Evolutionary conservation across 2,888 invertebrate species (phyloP).

Genomic region (Psococerastis gibbosa): DNA sequence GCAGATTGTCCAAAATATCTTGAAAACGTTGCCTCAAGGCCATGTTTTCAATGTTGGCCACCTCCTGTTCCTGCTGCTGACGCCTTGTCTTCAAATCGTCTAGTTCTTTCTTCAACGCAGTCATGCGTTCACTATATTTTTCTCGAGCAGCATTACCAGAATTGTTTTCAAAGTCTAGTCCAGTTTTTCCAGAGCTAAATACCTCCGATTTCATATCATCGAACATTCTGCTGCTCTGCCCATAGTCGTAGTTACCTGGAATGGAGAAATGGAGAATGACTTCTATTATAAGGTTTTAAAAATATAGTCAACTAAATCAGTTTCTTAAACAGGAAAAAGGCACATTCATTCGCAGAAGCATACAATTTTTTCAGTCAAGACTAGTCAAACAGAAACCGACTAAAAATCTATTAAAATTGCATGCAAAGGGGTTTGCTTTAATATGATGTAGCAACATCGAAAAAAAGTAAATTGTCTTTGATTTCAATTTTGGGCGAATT

Average conservation of each 20-base stretch:
- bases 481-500: too few species aligned
- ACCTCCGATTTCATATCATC: constrained; percentile 1
- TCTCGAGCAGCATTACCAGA: background rate
- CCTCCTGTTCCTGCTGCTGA: constrained; percentile 62
- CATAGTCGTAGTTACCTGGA: constrained; percentile 20
- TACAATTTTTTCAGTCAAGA: too few species aligned
- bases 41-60: constrained; percentile 67
- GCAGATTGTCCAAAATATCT: constrained; percentile 56
- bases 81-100: constrained; percentile 53
- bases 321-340: too few species aligned
- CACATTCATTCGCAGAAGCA: too few species aligned
- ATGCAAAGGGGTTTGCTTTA: too few species aligned
- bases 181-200: background rate
- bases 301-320: too few species aligned
- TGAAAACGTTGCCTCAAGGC: constrained; percentile 67
- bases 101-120: constrained; percentile 51
- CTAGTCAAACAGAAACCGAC: too few species aligned
- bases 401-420: too few species aligned
- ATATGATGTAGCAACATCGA: too few species aligned
- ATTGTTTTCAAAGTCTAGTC: background rate
- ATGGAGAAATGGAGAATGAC: too few species aligned
- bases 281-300: too few species aligned
- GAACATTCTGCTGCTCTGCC: background rate
- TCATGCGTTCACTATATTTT: constrained; percentile 39
- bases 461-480: too few species aligned